Evolutionary conservation across 2,113 vertebrate genomes (phyloP).

Genomic region (Halcyon senegalensis): DNA sequence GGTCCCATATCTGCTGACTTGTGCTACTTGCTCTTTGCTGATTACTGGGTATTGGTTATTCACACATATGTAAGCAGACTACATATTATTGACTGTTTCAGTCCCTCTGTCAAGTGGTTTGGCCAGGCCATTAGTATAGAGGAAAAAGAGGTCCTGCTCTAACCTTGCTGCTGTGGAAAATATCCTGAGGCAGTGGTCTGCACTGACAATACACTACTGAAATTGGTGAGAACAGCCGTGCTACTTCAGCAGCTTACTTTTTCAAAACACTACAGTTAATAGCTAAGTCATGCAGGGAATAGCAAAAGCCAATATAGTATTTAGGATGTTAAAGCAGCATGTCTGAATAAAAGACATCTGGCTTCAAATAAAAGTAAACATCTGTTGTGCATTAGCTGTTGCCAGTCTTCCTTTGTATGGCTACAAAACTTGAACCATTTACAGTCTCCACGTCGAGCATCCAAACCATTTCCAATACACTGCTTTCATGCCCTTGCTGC

Average conservation of each 20-base stretch:
- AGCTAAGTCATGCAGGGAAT: not conserved
- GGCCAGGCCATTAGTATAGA: not conserved
- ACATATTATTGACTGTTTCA: not conserved
- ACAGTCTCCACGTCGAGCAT: not conserved
- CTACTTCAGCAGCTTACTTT: not conserved
- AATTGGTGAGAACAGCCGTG: not conserved
- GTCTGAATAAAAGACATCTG: constrained; percentile 1
- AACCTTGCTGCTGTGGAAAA: constrained; percentile 41
- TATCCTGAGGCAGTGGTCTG: constrained; percentile 20
- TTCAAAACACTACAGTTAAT: not conserved
- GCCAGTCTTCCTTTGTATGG: not conserved
- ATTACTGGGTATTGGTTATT: not conserved
- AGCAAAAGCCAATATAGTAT: not conserved
- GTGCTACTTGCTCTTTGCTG: constrained; percentile 16
- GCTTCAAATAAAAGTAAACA: not conserved
- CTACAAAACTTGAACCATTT: not conserved
- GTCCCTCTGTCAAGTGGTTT: not conserved
- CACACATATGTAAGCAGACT: not conserved
- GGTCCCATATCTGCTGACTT: not conserved
- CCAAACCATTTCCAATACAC: not conserved
- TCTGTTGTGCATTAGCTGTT: not conserved
- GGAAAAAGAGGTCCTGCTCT: not conserved
- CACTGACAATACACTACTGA: not conserved
- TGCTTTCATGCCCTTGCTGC: not conserved
- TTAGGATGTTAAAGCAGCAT: not conserved